Evolutionary conservation across 2,797 vertebrate species (phyloP), one percentile per base, ranked within the genome.

Genomic region (Potorous gilbertii): DNA sequence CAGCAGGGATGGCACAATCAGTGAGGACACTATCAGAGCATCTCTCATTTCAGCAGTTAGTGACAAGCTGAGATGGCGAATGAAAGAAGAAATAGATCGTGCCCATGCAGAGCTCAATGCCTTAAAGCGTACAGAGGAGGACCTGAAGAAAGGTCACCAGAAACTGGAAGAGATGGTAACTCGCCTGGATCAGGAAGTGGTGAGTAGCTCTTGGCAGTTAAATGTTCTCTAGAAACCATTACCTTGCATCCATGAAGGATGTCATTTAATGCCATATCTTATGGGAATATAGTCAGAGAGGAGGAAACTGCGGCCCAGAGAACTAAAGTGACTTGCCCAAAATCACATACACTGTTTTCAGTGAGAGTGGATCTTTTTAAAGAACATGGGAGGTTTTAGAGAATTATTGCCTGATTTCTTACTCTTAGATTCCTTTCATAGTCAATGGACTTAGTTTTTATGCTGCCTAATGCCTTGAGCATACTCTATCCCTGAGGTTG

Each of bases 71-170:
- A 99, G 99, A 96, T 99, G 99, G 99, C 99, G 99, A 95, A 99
- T 99, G 99, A 99, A 99, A 96, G 99, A 99, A 97, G 99, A 99
- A 98, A 99, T 99, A 99, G 99, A 99, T 98, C 99, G 99, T 56
- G 99, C 99, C 0, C 99, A 99, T 94, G 99, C 99, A 0, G 99
- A 99, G 97, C 99, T 99, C 97, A 99, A 99, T 6, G 99, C 99
- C 90, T 98, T 99, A 96, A 99, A 99, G 98, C 98, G 99, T 93
- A 99, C 99, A 0, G 99, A 99, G 92, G 99, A 99, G 97, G 99
- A 99, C 98, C 98, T 99, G 97, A 99, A 99, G 97, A 99, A 99
- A 95, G 99, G 99, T 31, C 99, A 99, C 96, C 99, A 99, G 98
- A 99, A 99, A 96, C 99, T 99, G 98, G 99, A 99, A 97, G 99